These are phyloP conservation scores for Bothrops jararaca DNA, from an alignment of 2,113 vertebrate genomes.

Conservation along the genomic window DNA sequence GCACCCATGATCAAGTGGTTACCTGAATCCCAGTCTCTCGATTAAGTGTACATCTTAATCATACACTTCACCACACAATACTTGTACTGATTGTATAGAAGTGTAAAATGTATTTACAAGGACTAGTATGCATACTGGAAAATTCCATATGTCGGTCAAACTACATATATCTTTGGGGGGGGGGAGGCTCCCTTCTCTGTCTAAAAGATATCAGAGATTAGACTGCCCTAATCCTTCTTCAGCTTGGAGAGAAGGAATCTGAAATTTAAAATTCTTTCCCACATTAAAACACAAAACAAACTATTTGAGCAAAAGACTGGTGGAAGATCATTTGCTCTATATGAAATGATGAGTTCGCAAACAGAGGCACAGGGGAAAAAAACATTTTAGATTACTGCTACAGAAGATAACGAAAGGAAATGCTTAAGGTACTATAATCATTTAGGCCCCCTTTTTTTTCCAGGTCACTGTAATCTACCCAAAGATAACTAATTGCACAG, in stretches of 20 bases:
- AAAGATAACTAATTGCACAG: constrained; percentile 88
- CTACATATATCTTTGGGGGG: neutral
- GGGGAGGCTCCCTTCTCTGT: neutral
- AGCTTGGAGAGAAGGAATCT: too few species aligned
- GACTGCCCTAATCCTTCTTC: neutral
- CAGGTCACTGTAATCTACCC: constrained; percentile 83
- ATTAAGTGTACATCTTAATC: neutral
- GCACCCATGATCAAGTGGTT: neutral
- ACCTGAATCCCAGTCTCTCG: neutral
- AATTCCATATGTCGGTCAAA: neutral
- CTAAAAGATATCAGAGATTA: neutral
- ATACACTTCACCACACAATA: neutral
- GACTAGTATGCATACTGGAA: neutral
- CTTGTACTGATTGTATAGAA: neutral
- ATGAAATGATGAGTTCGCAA: constrained; percentile 45
- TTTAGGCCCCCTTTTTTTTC: constrained; percentile 73
- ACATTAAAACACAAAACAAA: neutral
- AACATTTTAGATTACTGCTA: constrained; percentile 42
- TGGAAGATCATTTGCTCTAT: neutral
- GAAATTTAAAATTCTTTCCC: neutral
- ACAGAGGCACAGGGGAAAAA: constrained; percentile 47
- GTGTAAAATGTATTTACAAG: neutral
- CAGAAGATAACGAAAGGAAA: constrained; percentile 74
- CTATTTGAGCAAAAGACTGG: neutral
- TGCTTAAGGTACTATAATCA: constrained; percentile 78